Percentiles rank a stretch among this genome's conserved stretches.
phyloP scores from a whole-genome alignment of 2,113 vertebrate species.

The Nothocercus julius region DNA sequence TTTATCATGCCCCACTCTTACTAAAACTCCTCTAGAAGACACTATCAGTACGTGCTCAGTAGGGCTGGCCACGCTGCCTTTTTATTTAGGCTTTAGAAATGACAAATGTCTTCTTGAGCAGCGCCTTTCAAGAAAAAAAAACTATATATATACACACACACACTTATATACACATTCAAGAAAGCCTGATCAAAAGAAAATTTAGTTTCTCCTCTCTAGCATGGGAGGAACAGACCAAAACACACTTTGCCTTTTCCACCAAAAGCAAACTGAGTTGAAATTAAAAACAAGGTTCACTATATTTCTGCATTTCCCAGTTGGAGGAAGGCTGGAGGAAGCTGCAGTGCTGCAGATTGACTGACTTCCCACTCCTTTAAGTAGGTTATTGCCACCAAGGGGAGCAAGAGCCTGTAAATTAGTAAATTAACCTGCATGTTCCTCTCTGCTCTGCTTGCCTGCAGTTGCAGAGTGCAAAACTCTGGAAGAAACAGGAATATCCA shows the following conservation, averaged over 20 bases:
- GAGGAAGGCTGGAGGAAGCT: not conserved
- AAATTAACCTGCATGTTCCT: not conserved
- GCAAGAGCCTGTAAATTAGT: not conserved
- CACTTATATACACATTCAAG: not conserved
- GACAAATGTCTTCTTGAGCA: not conserved
- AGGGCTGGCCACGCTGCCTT: not conserved
- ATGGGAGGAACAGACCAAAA: not conserved
- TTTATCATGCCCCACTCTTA: not conserved
- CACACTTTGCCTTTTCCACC: not conserved
- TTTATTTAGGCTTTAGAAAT: not conserved
- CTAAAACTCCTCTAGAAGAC: slow-evolving; percentile 2
- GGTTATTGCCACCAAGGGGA: not conserved
- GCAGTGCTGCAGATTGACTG: not conserved
- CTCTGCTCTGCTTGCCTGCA: not conserved
- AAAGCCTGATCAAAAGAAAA: not conserved
- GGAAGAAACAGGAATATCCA: not conserved
- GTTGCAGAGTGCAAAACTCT: not conserved
- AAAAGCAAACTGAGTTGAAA: not conserved
- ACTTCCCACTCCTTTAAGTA: not conserved
- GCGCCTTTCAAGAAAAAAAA: not conserved
- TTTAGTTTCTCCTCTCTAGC: not conserved
- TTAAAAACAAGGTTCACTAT: not conserved
- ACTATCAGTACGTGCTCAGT: not conserved
- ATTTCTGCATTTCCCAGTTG: not conserved
- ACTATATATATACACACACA: no score